Evolutionary conservation across 1,140 invertebrate genomes (phyloP).

Genomic region (Heliconius hewitsoni): DNA sequence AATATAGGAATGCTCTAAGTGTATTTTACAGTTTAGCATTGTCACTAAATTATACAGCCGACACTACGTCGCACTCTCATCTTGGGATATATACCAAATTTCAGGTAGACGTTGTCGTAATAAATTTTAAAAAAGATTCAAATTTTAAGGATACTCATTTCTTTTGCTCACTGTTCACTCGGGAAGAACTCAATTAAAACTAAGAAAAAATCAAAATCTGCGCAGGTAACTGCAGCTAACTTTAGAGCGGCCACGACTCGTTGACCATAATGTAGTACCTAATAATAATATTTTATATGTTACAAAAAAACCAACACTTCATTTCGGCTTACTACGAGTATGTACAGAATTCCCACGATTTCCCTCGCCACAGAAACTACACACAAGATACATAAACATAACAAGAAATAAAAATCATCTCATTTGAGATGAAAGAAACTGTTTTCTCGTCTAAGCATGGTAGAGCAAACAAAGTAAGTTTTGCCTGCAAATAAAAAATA

Average conservation of each 20-base stretch:
- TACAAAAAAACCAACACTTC: not conserved
- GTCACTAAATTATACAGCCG: not conserved
- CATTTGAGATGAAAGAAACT: not conserved
- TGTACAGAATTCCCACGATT: not conserved
- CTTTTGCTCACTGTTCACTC: no score
- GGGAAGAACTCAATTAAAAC: no score
- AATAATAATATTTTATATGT: no score
- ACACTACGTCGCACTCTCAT: not conserved
- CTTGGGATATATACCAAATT: not conserved
- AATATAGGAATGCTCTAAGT: not conserved
- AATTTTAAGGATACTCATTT: no score
- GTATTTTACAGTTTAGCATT: not conserved
- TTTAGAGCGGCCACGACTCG: no score
- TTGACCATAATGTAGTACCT: no score
- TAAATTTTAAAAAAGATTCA: no score
- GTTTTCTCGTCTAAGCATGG: not conserved
- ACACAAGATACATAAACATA: not conserved
- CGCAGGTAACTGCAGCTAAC: no score
- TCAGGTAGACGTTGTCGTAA: not conserved
- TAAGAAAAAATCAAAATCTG: no score
- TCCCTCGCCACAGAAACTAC: not conserved
- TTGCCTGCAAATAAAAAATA: not conserved
- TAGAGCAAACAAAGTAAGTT: not conserved
- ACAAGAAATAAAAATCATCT: not conserved
- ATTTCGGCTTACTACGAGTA: not conserved